Percentiles rank a stretch among this genome's conserved stretches.
Evolutionary conservation across 30 jellyfish, hydroid and myxozoan genomes (phyloP).

Genomic region (Aurelia sp.): DNA sequence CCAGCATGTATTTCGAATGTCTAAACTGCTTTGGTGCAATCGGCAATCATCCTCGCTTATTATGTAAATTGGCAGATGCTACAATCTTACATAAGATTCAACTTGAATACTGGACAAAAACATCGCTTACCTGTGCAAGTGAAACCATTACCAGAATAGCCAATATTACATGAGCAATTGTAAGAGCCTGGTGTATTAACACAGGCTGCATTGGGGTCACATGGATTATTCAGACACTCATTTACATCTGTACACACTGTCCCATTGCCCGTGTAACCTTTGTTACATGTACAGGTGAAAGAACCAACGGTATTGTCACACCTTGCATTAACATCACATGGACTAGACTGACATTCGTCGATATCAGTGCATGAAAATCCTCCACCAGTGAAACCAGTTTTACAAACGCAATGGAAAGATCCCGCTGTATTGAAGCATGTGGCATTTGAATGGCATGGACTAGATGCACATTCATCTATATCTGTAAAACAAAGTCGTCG

Average conservation of each 20-base stretch:
- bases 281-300: constrained; percentile 56
- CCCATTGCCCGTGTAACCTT: constrained; percentile 92
- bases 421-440: constrained; percentile 81
- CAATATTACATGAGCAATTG: constrained; percentile 38
- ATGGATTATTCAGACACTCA: constrained; percentile 70
- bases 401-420: constrained; percentile 75
- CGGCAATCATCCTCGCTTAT: too few species aligned
- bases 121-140: not conserved
- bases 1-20: too few species aligned
- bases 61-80: too few species aligned
- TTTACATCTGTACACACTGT: constrained; percentile 9
- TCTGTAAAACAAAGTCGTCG: constrained; percentile 66
- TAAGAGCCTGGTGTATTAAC: constrained; percentile 28
- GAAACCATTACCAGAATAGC: not conserved
- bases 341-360: constrained; percentile 77
- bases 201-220: constrained; percentile 62
- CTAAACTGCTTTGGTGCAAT: too few species aligned
- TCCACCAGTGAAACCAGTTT: constrained; percentile 86
- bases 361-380: constrained; percentile 35
- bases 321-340: constrained; percentile 51
- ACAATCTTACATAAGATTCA: too few species aligned
- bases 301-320: constrained; percentile 44
- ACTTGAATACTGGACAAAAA: not conserved
- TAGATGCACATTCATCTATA: constrained; percentile 82
- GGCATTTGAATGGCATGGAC: constrained; percentile 73